These are phyloP conservation scores for Malurus cyaneus DNA, from an alignment of 2,113 vertebrate genomes.

Conservation along the genomic window DNA sequence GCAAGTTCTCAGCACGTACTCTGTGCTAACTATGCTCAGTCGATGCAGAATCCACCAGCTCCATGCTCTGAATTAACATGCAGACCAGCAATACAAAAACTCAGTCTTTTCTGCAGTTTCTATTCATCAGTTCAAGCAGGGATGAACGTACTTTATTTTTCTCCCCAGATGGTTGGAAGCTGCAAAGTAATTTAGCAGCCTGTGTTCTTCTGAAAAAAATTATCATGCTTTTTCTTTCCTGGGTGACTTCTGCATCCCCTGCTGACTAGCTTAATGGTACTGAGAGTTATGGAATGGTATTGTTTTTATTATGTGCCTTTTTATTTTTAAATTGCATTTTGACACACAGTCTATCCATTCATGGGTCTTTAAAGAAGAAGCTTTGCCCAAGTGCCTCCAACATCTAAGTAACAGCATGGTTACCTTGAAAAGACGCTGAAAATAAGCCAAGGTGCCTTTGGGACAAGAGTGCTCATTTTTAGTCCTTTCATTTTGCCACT, in stretches of 20 bases:
- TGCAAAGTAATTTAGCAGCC: slow-evolving; percentile 51
- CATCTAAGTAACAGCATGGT: not conserved
- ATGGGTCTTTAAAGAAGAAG: slow-evolving; percentile 10
- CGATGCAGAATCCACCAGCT: not conserved
- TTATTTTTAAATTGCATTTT: slow-evolving; percentile 43
- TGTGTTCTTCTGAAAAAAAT: slow-evolving; percentile 51
- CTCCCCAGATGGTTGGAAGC: slow-evolving; percentile 47
- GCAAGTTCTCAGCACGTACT: not conserved
- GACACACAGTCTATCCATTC: not conserved
- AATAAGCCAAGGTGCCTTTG: not conserved
- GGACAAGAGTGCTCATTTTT: not conserved
- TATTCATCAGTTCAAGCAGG: slow-evolving; percentile 50
- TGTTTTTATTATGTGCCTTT: slow-evolving; percentile 38
- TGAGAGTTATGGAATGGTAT: slow-evolving; percentile 4
- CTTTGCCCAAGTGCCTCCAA: not conserved
- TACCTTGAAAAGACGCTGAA: slow-evolving; percentile 15
- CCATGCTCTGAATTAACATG: slow-evolving; percentile 28
- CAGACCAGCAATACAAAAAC: slow-evolving; percentile 12
- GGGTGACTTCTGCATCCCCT: slow-evolving; percentile 22
- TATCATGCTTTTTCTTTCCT: slow-evolving; percentile 30
- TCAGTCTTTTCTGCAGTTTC: not conserved
- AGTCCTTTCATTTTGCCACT: not conserved
- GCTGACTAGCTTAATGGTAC: slow-evolving; percentile 13
- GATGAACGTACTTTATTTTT: slow-evolving; percentile 39
- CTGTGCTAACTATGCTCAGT: not conserved